Conservation (phyloP, 2,113 vertebrate genomes). For the Phrynosoma blainvillii region DNA sequence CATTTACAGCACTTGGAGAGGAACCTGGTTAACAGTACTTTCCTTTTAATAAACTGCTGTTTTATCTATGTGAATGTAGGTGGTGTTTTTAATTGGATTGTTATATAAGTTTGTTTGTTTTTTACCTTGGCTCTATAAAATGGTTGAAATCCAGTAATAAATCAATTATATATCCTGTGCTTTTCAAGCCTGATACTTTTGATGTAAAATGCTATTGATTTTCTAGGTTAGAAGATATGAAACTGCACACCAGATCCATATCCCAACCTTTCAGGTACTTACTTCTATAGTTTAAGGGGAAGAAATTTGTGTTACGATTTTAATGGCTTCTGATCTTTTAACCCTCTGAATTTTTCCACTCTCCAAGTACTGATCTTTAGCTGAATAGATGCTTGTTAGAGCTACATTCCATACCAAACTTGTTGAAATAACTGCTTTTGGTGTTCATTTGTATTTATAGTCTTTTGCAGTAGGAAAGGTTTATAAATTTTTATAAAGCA, state of each 20-base stretch:
- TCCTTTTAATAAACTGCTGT: not conserved
- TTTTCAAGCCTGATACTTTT: not conserved
- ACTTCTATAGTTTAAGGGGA: conserved; percentile 1
- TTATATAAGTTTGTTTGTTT: not conserved
- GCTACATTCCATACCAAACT: not conserved
- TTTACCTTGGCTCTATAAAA: not conserved
- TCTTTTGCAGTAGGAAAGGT: not conserved
- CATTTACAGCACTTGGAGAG: not conserved
- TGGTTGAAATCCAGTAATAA: not conserved
- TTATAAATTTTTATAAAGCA: not conserved
- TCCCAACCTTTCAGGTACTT: conserved; percentile 89
- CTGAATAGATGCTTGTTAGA: not conserved
- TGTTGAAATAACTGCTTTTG: not conserved
- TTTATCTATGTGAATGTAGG: not conserved
- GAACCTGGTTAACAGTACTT: not conserved
- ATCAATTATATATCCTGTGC: not conserved
- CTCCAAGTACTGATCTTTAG: not conserved
- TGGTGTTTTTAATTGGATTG: not conserved
- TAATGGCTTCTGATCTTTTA: not conserved
- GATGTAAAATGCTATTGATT: conserved; percentile 56
- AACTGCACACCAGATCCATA: conserved; percentile 79
- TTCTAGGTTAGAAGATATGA: conserved; percentile 83
- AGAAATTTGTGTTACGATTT: not conserved
- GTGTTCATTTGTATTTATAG: not conserved
- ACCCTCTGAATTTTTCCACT: not conserved